phyloP scores from a whole-genome alignment of 2,113 vertebrate species.

The Eidolon helvum region DNA sequence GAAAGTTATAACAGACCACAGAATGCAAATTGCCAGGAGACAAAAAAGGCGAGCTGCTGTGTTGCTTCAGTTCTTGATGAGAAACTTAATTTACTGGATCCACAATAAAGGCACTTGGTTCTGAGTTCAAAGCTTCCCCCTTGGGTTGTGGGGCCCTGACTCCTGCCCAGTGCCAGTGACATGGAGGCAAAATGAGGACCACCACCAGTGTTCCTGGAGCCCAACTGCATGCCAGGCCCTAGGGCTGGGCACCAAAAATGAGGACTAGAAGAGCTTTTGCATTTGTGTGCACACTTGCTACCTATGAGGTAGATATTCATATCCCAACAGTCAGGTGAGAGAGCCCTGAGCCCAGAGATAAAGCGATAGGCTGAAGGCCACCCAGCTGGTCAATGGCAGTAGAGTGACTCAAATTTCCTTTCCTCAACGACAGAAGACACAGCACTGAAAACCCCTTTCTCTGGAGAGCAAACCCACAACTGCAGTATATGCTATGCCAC shows the following conservation, averaged over 20 bases:
- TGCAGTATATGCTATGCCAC: accelerated
- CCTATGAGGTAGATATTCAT: accelerated
- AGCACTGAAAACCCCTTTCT: neutral
- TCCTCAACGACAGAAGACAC: neutral
- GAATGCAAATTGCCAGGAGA: constrained; percentile 42
- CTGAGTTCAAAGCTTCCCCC: neutral
- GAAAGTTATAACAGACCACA: constrained; percentile 45
- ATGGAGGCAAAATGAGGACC: neutral
- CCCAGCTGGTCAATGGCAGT: neutral
- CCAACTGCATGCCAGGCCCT: neutral
- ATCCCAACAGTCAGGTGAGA: neutral
- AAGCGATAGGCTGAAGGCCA: neutral
- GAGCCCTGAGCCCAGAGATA: neutral
- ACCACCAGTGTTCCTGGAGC: accelerated
- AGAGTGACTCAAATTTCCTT: neutral
- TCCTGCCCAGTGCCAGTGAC: neutral
- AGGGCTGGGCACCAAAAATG: neutral
- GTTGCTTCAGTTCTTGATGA: neutral
- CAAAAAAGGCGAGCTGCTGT: neutral
- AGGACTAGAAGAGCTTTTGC: neutral
- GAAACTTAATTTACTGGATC: constrained; percentile 53
- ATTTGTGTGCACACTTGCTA: accelerated
- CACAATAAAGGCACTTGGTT: neutral
- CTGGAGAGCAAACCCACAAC: neutral
- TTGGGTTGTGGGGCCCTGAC: neutral